phyloP scores from a whole-genome alignment of 2,797 vertebrate species.

The Myotis vivesi region DNA sequence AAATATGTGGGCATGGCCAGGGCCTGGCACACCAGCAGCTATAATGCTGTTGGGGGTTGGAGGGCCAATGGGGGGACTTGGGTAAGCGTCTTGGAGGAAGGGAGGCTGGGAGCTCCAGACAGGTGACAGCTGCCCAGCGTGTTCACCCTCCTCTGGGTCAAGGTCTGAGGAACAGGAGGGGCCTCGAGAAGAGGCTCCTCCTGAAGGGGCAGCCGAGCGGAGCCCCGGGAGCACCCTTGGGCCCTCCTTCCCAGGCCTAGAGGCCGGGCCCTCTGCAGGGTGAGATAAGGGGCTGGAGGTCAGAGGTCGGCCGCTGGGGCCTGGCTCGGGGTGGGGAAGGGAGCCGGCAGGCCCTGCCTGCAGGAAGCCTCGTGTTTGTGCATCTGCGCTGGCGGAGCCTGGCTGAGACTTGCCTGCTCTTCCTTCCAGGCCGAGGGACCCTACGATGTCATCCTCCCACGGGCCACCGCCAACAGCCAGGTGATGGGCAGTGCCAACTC shows the following conservation, averaged over 20 bases:
- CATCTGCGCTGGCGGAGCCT: conserved; percentile 14
- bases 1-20: fast-evolving
- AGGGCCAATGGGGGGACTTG: fast-evolving
- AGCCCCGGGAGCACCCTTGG: neutral
- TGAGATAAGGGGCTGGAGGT: neutral
- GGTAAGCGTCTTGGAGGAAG: neutral
- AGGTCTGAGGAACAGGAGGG: neutral
- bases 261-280: neutral
- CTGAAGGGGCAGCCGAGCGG: neutral
- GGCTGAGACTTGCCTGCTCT: conserved; percentile 41
- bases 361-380: conserved; percentile 49
- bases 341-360: neutral
- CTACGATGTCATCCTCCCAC: conserved; percentile 89
- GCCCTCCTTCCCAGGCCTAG: neutral
- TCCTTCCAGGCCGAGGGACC: conserved; percentile 78
- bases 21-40: neutral
- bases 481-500: conserved; percentile 86
- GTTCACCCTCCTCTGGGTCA: neutral
- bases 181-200: neutral
- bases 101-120: neutral
- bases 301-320: neutral
- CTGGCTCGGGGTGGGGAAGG: neutral
- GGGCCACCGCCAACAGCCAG: conserved; percentile 87
- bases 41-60: fast-evolving
- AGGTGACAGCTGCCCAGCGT: neutral